Evolutionary conservation across 30 jellyfish, hydroid and myxozoan genomes (phyloP).

Genomic region (Chironex yamaguchii): DNA sequence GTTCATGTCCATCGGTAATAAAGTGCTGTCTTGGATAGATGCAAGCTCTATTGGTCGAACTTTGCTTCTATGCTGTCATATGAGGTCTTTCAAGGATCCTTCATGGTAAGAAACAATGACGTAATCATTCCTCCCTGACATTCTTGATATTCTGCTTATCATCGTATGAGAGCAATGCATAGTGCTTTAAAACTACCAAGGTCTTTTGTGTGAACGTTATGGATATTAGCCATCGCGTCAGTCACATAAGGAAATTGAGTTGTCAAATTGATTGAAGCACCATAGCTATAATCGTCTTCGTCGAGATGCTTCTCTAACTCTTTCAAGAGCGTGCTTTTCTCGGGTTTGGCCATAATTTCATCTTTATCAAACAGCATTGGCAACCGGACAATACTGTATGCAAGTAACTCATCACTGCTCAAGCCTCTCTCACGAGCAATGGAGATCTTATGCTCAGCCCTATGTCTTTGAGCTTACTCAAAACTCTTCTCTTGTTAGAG

Average conservation of each 20-base stretch:
- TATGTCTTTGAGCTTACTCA: too few species aligned
- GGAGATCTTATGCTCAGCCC: not conserved
- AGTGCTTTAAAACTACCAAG: not conserved
- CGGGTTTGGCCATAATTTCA: not conserved
- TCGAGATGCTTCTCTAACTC: not conserved
- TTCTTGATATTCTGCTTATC: not conserved
- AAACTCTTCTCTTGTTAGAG: too few species aligned
- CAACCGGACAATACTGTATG: not conserved
- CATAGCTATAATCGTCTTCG: not conserved
- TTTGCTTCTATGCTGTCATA: not conserved
- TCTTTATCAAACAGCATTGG: not conserved
- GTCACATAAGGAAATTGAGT: slow-evolving; percentile 2
- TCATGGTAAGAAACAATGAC: not conserved
- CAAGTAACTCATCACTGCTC: not conserved
- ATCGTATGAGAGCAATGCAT: not conserved
- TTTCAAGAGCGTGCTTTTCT: not conserved
- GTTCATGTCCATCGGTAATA: not conserved
- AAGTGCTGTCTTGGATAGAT: not conserved
- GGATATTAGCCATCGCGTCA: slow-evolving; percentile 10
- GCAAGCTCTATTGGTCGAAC: not conserved
- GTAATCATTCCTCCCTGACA: slow-evolving; percentile 7
- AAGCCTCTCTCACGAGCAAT: slow-evolving; percentile 14
- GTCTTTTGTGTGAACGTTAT: not conserved
- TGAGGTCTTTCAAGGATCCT: not conserved
- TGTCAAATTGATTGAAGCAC: slow-evolving; percentile 1